Conservation (phyloP, 2,888 invertebrate species). For the Neocrepidodera transversa region DNA sequence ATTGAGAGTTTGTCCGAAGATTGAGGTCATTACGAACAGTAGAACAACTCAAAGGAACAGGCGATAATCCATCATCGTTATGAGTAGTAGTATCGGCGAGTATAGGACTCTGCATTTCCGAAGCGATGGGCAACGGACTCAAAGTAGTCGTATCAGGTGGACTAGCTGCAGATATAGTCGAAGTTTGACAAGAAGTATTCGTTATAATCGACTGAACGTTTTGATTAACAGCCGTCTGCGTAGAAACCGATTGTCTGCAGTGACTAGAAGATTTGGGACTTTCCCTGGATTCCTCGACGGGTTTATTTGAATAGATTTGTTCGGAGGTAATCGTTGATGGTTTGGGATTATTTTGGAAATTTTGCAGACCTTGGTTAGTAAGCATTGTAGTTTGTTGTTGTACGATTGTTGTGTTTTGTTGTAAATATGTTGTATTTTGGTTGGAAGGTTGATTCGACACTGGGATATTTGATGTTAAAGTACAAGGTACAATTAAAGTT, state of each 20-base stretch:
- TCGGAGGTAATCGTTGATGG: conserved; percentile 63
- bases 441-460: conserved; percentile 62
- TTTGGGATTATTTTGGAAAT: conserved; percentile 44
- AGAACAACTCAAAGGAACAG: conserved; percentile 59
- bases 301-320: conserved; percentile 53
- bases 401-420: conserved; percentile 85
- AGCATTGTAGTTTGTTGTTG: conserved; percentile 83
- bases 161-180: conserved; percentile 63
- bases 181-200: conserved; percentile 60
- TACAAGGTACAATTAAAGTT: conserved; percentile 75
- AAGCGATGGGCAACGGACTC: conserved; percentile 77
- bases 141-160: conserved; percentile 88
- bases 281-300: conserved; percentile 14
- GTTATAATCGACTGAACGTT: conserved; percentile 59
- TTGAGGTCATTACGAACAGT: conserved; percentile 52
- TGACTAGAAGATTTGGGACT: conserved; percentile 47
- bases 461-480: conserved; percentile 65
- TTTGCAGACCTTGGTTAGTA: conserved; percentile 67
- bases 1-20: conserved; percentile 53
- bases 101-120: conserved; percentile 61
- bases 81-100: conserved; percentile 61
- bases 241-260: conserved; percentile 74
- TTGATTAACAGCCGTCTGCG: conserved; percentile 72
- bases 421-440: conserved; percentile 76
- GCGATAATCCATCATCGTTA: conserved; percentile 59